Base-by-base conservation (phyloP, 2,113 vertebrate species). In the Potamarius usumacintae region DNA sequence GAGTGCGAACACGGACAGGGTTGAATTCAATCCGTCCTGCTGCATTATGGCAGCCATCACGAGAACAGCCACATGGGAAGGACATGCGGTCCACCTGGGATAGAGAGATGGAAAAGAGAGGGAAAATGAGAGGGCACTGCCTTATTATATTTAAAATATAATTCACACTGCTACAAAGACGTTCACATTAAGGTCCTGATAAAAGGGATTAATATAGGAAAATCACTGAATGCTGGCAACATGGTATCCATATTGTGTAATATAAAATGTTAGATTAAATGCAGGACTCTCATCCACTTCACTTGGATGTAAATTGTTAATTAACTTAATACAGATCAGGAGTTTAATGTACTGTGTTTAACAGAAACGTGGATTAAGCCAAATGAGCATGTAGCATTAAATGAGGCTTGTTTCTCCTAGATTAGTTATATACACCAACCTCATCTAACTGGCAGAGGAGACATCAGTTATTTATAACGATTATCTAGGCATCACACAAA, bases 11-110 rank as follows among this genome's bases (percentile, higher is more conserved):
- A 0, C 98, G 97, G 22, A 99, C 96, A 0, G 98, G 98, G 71
- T 99, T 99, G 93, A 99, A 99, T 92, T 99, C 98, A 78, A 99
- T 97, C 10, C 98, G 96, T 0, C 98, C 98, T 0, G 96, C 96
- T 55, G 93, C 91, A 90, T 99, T 99, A 2, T 97, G 96, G 1
- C 98, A 99, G 87, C 98, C 98, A 0, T 99, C 98, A 27, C 97
- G 92, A 25, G 98, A 98, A 92, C 98, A 99, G 92, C 98, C 98
- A 11, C 98, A 99, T 0, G 98, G 98, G 93, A 99, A 99, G 18
- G 98, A 98, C 96, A 99, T 97, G 50, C 98, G 96, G 84, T 99
- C 98, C 94, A 99, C 98, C 98, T 99, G 91, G 2, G 27, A 79
- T 57, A 77, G 18, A 62, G 65, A 67, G 85, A 71, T 57, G 48